These are phyloP conservation scores for Thymallus thymallus DNA, from an alignment of 2,113 vertebrate species.

Conservation along the genomic window DNA sequence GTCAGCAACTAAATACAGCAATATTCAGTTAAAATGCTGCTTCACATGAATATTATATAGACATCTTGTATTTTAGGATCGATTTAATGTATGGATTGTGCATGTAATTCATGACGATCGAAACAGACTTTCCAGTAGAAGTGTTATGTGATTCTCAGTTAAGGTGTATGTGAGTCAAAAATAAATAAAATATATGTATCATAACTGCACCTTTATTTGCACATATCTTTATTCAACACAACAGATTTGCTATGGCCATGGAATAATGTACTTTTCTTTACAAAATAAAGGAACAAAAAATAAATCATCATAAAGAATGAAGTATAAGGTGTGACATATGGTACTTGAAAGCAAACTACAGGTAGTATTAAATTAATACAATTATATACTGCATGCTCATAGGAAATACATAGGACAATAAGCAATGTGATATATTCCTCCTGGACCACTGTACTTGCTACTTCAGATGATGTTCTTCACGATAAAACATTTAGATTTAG, in stretches of 20 bases:
- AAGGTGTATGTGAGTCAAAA: neutral
- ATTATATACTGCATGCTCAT: neutral
- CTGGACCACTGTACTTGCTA: neutral
- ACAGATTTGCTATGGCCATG: conserved; percentile 4
- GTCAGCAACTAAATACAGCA: too few species aligned
- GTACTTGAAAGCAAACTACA: neutral
- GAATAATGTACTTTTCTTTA: neutral
- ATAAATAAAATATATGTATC: neutral
- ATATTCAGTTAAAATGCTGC: too few species aligned
- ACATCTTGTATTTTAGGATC: too few species aligned
- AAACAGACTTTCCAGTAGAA: too few species aligned
- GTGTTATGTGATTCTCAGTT: too few species aligned
- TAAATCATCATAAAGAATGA: neutral
- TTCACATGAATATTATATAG: too few species aligned
- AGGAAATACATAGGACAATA: neutral
- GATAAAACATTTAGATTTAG: neutral
- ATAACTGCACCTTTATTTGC: conserved; percentile 31
- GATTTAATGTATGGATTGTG: too few species aligned
- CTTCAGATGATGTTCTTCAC: neutral
- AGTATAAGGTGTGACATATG: neutral
- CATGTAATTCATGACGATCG: too few species aligned
- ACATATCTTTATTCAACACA: conserved; percentile 2
- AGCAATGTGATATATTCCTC: neutral
- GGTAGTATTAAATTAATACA: neutral
- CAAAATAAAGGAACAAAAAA: neutral